Evolutionary conservation across 2,797 vertebrate genomes (phyloP).

Genomic region (Cirrhinus molitorella): DNA sequence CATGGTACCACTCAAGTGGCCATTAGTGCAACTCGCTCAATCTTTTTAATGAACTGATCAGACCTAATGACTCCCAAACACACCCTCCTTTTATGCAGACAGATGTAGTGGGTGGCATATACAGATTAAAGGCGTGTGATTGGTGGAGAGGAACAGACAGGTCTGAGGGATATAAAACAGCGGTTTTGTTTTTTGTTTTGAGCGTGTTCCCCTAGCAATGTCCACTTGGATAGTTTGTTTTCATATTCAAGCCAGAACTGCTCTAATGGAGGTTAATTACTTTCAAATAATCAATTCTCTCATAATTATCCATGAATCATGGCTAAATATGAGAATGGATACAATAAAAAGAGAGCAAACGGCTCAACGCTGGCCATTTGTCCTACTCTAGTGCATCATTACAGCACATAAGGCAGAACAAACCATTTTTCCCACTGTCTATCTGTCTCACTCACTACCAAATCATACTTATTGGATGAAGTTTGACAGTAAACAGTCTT

Average conservation of each 20-base stretch:
- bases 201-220: neutral
- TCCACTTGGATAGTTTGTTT: slow-evolving; percentile 35
- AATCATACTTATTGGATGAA: slow-evolving; percentile 40
- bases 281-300: slow-evolving; percentile 48
- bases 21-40: slow-evolving; percentile 73
- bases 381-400: slow-evolving; percentile 41
- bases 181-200: neutral
- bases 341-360: slow-evolving; percentile 30
- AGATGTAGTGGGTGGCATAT: slow-evolving; percentile 19
- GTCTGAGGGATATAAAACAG: slow-evolving; percentile 3
- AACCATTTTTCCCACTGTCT: slow-evolving; percentile 41
- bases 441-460: slow-evolving; percentile 36
- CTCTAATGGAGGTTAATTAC: slow-evolving; percentile 43
- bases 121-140: slow-evolving; percentile 7
- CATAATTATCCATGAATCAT: slow-evolving; percentile 56
- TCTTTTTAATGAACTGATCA: slow-evolving; percentile 81
- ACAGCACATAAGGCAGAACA: slow-evolving; percentile 10
- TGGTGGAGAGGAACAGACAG: slow-evolving; percentile 25
- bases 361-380: slow-evolving; percentile 41
- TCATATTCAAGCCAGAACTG: slow-evolving; percentile 36
- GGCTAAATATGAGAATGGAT: slow-evolving; percentile 41
- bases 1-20: slow-evolving; percentile 77
- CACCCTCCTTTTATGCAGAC: slow-evolving; percentile 56
- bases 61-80: slow-evolving; percentile 71
- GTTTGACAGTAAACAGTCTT: slow-evolving; percentile 44